These are phyloP conservation scores for Drosophila rellima DNA, from an alignment of 2,888 invertebrate species.

Conservation along the genomic window DNA sequence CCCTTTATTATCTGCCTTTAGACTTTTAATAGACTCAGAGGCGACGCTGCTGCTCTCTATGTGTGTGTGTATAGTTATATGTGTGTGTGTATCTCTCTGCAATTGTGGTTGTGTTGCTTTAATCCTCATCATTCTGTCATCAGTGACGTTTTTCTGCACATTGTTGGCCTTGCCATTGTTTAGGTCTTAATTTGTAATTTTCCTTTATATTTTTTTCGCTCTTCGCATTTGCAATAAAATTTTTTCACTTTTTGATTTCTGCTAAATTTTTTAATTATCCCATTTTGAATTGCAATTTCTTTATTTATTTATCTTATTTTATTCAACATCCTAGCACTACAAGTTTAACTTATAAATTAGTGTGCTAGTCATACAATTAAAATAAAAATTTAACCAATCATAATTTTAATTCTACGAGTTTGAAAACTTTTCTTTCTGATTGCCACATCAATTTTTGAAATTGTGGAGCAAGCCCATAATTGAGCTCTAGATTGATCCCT, in stretches of 20 bases:
- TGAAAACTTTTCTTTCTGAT: not conserved
- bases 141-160: conserved; percentile 82
- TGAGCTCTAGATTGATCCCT: conserved; percentile 9
- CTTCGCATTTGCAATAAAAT: conserved; percentile 50
- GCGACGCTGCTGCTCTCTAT: conserved; percentile 70
- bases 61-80: conserved; percentile 13
- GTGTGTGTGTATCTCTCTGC: conserved; percentile 44
- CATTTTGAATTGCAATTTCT: not conserved
- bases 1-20: conserved; percentile 86
- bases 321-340: too few relatives aligned
- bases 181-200: conserved; percentile 75
- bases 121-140: conserved; percentile 86
- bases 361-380: too few relatives aligned
- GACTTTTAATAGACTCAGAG: conserved; percentile 85
- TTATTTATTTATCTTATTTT: not conserved
- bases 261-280: not conserved
- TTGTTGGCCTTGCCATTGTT: conserved; percentile 73
- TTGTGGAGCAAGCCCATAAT: conserved; percentile 27
- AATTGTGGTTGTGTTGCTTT: conserved; percentile 69
- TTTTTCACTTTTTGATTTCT: conserved; percentile 64
- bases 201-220: conserved; percentile 47
- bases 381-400: too few relatives aligned
- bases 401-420: too few relatives aligned
- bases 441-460: not conserved
- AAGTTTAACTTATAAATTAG: too few relatives aligned